Evolutionary conservation across 1,140 invertebrate genomes (phyloP), one percentile per base, ranked within the genome.

Genomic region (Rhagoletis pomonella): DNA sequence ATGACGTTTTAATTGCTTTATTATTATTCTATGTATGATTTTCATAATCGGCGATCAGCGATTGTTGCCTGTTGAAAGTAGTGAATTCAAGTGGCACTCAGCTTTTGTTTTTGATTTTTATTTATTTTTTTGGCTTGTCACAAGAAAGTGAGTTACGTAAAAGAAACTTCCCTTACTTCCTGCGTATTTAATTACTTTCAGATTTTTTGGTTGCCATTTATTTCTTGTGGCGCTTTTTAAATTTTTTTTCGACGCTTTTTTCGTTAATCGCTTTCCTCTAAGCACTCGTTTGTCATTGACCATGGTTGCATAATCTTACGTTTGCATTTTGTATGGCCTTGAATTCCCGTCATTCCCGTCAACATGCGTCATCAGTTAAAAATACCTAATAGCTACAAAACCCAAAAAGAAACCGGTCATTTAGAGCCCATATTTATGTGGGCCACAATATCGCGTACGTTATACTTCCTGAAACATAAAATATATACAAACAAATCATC

Each of bases 1-100:
- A 47, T 73, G 67, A 73, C 67, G 44, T 44, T 73, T 73, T 47
- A 73, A 73, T 73, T 73, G 67, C 67, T 73, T 73, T 47, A 73
- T 73, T 73, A 17, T 44, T 3, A 17, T 44, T 73, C 12, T 73
- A 17, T 73, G 10, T 73, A 5, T 73, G 42, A 73, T 47, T 73
- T 44, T 73, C 14, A 44, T 47, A 73, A 73, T 44, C 67, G 42
- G 12, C 67, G 44, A 29, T 17, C 67, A 44, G 12, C 39, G 42
- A 12, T 73, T 44, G 67, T 73, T 39, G 12, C 1, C 9, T 44
- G 67, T 73, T 73, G 42, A 73, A 47, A 73, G 29, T 39, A 67
- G 10, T 19, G 42, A 10, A 39, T 67, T 67, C 65, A 67, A 67
- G 67, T 44, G 42, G 39, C 67, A 73, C 67, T 73, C 42, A 44